These are phyloP conservation scores for Melikaiella ostensackeni DNA, from an alignment of 2,888 invertebrate species.

Conservation along the genomic window DNA sequence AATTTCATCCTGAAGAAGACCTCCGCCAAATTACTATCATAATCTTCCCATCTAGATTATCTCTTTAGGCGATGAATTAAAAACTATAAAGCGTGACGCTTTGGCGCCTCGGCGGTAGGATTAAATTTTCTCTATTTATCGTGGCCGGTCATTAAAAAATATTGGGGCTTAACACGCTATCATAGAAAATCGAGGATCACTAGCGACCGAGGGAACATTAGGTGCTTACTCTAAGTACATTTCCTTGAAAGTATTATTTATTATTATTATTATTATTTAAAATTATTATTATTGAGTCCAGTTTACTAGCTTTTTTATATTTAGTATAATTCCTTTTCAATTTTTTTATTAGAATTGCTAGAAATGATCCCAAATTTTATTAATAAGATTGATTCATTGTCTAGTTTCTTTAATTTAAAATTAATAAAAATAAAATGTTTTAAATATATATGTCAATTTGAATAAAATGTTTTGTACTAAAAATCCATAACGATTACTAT, in stretches of 20 bases:
- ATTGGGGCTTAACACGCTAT: constrained; percentile 42
- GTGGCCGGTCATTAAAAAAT: constrained; percentile 53
- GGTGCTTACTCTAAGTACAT: neutral
- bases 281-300: neutral
- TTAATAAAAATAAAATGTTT: neutral
- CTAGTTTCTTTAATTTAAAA: neutral
- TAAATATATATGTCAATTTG: neutral
- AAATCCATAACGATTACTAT: constrained; percentile 11
- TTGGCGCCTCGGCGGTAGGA: constrained; percentile 39
- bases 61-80: constrained; percentile 49
- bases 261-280: neutral
- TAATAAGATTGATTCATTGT: neutral
- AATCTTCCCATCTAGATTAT: constrained; percentile 49
- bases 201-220: constrained; percentile 7
- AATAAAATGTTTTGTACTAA: neutral
- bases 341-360: neutral
- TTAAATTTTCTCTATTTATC: constrained; percentile 58
- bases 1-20: constrained; percentile 25
- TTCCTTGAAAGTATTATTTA: neutral
- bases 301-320: too few relatives aligned
- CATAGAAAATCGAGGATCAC: constrained; percentile 15
- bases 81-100: constrained; percentile 49
- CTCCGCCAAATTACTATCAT: constrained; percentile 49
- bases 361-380: neutral
- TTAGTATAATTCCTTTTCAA: too few relatives aligned